Evolutionary conservation across 2,888 invertebrate species (phyloP), one percentile per base, ranked within the genome.

Genomic region (Aleiodes alternator): DNA sequence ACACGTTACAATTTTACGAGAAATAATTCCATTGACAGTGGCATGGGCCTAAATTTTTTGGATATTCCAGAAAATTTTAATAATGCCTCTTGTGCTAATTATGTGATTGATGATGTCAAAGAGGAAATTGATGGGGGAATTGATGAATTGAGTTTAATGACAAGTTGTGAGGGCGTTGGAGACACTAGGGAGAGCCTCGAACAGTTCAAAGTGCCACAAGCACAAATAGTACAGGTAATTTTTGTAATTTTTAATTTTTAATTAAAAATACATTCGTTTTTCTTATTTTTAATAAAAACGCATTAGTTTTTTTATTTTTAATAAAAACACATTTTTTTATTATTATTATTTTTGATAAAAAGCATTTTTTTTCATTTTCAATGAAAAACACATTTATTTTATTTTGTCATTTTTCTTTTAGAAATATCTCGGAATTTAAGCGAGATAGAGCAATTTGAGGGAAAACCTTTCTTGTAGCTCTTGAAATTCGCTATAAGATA

Each of bases 1-100:
- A 89, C 88, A 8, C 82, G 82, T 38, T 82, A 82, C 72, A 80
- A 79, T 78, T 82, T 82, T 8, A 81, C 79, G 57, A 81, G 72
- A 16, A 80, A 80, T 50, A 77, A 80, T 16, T 75, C 77, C 9
- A 72, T 81, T 34, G 77, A 80, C 8, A 74, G 72, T 14, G 80
- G 79, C 69, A 70, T 80, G n/a, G 80, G 80, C 12, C 50, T 82
- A 31, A 66, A 75, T 68, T 71, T 80, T 9, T 57, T 77, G 48
- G 69, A 73, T 68, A 50, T n/a, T 16, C 11, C 70, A 8, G 66
- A 53, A 29, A 31, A 66, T 61, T 12, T n/a, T 51, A 50, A 29
- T 51, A 50, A 29, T 12, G 43, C 11, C 7, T 9, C 11, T 43
- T 9, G 11, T 43, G 9, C 0, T 43, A 43, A 43, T 43, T 43